Conservation (phyloP, 2,797 vertebrate genomes). For the Acanthornis magna region DNA sequence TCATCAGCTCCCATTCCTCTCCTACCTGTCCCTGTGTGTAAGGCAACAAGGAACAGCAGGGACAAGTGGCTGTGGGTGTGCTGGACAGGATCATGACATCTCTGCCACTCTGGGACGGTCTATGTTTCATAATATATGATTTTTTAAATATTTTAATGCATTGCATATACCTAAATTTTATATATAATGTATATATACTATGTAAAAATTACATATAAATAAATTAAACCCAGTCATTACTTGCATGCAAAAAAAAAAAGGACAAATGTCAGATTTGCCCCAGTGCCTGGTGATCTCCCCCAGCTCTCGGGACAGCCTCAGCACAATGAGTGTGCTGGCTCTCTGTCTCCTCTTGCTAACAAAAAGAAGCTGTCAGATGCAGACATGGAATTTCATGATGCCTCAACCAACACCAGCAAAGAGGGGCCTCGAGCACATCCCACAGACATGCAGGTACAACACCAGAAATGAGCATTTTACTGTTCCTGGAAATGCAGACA, state of each 20-base stretch:
- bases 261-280: background rate
- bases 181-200: too few relatives aligned
- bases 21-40: background rate
- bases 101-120: background rate
- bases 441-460: background rate
- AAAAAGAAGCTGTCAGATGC: background rate
- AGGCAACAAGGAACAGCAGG: background rate
- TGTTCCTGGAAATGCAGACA: background rate
- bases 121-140: fast-evolving
- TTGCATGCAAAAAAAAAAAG: background rate
- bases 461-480: background rate
- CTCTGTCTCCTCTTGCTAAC: background rate
- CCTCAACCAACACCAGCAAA: background rate
- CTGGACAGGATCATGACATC: background rate
- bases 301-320: background rate
- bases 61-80: background rate
- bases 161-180: too few relatives aligned
- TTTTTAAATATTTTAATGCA: fast-evolving
- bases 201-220: background rate
- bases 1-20: background rate
- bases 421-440: background rate
- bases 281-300: background rate
- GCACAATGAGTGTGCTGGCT: background rate
- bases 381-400: background rate
- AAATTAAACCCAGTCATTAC: background rate